A percentile compares a stretch with the other conserved stretches of the same genome.
Conservation (phyloP, 2,797 vertebrate species). For the Pantherophis alleghaniensis region DNA sequence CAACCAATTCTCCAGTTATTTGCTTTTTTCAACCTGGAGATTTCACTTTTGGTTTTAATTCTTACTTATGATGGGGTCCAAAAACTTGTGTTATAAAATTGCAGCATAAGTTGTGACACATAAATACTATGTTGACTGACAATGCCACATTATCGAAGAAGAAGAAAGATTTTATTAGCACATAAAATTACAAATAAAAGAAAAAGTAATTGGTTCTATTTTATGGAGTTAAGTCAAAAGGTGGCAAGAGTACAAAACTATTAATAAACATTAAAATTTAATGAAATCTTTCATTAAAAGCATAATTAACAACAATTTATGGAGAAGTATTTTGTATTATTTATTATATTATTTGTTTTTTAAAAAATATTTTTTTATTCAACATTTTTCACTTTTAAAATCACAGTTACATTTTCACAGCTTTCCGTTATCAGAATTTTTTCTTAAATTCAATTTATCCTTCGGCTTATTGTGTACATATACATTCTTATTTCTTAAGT, state of each 20-base stretch:
- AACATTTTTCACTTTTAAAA: no score
- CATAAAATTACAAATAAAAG: background rate
- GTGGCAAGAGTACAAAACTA: background rate
- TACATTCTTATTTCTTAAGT: no score
- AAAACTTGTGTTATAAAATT: background rate
- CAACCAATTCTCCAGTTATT: background rate
- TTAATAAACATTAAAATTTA: background rate
- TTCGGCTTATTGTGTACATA: no score
- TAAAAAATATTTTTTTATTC: no score
- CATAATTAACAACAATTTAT: constrained; percentile 19
- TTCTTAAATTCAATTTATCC: no score
- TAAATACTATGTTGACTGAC: constrained; percentile 2
- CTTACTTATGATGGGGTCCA: background rate
- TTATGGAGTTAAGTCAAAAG: background rate
- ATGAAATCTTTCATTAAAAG: background rate
- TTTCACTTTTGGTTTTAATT: background rate
- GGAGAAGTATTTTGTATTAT: background rate
- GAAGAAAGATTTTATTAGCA: background rate
- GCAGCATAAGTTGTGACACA: background rate
- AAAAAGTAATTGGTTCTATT: background rate
- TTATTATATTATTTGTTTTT: background rate
- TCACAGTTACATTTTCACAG: no score
- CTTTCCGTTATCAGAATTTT: no score
- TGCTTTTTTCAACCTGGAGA: background rate
- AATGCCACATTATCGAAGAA: background rate